Percentiles rank a stretch among this genome's conserved stretches.
Evolutionary conservation across 2,113 vertebrate species (phyloP).

Genomic region (Procavia capensis): DNA sequence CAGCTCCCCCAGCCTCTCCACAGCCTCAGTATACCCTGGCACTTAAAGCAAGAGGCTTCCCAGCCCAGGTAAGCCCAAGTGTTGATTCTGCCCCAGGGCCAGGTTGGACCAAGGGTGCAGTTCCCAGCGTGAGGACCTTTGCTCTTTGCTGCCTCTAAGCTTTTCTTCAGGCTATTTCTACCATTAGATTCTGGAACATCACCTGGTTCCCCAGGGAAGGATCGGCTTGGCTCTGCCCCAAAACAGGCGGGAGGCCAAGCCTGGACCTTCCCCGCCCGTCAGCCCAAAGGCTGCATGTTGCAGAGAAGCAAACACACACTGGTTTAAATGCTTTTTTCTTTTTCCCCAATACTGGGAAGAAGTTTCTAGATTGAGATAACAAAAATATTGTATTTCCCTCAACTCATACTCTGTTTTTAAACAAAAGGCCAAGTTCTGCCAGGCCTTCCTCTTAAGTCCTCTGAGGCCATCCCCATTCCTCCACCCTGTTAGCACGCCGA

Average conservation of each 20-base stretch:
- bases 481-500: not conserved
- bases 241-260: not conserved
- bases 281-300: not conserved
- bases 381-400: not conserved
- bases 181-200: not conserved
- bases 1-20: not conserved
- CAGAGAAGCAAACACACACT: conserved; percentile 13
- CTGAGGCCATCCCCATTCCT: not conserved
- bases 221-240: not conserved
- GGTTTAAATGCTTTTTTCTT: not conserved
- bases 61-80: not conserved
- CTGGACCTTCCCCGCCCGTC: not conserved
- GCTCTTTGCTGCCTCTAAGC: not conserved
- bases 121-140: not conserved
- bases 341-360: not conserved
- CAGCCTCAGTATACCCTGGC: not conserved
- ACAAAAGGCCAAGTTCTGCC: conserved; percentile 62
- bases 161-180: not conserved
- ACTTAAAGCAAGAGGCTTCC: not conserved
- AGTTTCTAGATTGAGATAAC: not conserved
- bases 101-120: not conserved
- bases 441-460: not conserved
- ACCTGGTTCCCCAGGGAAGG: not conserved
- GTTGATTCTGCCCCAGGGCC: not conserved
- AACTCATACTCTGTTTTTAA: conserved; percentile 24